Conservation (phyloP, 2,888 invertebrate species). For the Drosophila macrospina region DNA sequence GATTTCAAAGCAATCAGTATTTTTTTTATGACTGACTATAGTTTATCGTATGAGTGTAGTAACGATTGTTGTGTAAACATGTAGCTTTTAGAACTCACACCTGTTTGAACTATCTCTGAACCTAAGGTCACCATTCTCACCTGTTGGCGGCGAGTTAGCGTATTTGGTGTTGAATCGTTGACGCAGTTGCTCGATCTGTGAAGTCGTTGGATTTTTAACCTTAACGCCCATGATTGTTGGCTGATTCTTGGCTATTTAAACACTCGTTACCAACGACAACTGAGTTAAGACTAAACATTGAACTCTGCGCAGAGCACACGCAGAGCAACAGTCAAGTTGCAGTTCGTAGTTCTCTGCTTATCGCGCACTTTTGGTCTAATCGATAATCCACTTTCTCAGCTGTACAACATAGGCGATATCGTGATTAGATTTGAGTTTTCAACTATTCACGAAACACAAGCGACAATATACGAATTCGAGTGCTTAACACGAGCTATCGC, state of each 20-base stretch:
- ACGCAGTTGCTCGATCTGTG: constrained; percentile 82
- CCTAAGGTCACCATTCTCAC: constrained; percentile 51
- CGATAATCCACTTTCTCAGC: constrained; percentile 66
- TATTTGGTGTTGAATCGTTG: constrained; percentile 81
- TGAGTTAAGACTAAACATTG: constrained; percentile 47
- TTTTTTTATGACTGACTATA: constrained; percentile 18
- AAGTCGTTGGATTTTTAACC: constrained; percentile 66
- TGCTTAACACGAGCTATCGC: constrained; percentile 50
- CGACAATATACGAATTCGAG: constrained; percentile 21
- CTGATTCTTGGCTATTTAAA: constrained; percentile 8
- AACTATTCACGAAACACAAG: constrained; percentile 8
- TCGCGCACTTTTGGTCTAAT: constrained; percentile 47
- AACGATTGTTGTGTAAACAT: constrained; percentile 11
- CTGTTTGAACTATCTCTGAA: constrained; percentile 5
- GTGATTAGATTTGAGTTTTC: constrained; percentile 61
- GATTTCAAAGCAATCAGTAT: constrained; percentile 11
- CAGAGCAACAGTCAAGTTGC: constrained; percentile 31
- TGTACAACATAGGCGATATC: constrained; percentile 14
- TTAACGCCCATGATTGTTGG: constrained; percentile 68
- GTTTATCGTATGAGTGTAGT: background rate
- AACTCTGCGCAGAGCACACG: constrained; percentile 21
- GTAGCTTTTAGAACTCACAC: constrained; percentile 2
- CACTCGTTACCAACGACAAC: constrained; percentile 24
- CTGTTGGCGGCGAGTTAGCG: constrained; percentile 75
- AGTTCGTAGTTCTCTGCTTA: constrained; percentile 34